Evolutionary conservation across 2,113 vertebrate species (phyloP), one percentile per base, ranked within the genome.

Genomic region (Collichthys lucidus): DNA sequence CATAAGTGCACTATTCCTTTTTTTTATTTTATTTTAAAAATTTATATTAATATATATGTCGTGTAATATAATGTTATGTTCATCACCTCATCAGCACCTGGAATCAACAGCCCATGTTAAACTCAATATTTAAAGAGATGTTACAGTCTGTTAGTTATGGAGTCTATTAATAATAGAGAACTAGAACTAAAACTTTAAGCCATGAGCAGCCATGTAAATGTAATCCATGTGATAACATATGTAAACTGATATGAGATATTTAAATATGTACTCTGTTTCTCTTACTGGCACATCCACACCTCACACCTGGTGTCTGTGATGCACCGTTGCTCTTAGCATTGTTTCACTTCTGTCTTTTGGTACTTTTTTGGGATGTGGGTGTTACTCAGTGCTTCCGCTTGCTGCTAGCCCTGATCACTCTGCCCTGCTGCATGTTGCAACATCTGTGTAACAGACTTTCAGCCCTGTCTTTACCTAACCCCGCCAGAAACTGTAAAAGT

Each of bases 281-380:
- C 52, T 91, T 87, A 86, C 87, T 80, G 80, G 75, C 46, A 84
- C 49, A 69, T 67, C 57, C 40, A 22, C 69, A 24, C 75, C 81
- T 85, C 75, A 80, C 92, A 91, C 89, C 89, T 86, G 88, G 24
- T 77, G 42, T 82, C 69, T 73, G 84, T 74, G 40, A 86, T 31
- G 85, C 91, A 83, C 74, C 53, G 72, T 84, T 91, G 87, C 81
- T 80, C 69, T 62, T 63, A 16, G 53, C 31, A 2, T 20, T 47
- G 67, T 93, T 91, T 94, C 93, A 90, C 78, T 95, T 95, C 93
- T 94, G 67, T 62, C 63, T 91, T 85, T 84, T 78, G n/a, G 63
- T 53, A 17, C 80, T 86, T 79, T 88, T 86, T 83, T 75, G 57
- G 26, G 59, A 53, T n/a, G 49, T 77, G 80, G 73, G 44, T 87